Evolutionary conservation across 1,140 invertebrate genomes (phyloP).

Genomic region (Calliphora vicina): DNA sequence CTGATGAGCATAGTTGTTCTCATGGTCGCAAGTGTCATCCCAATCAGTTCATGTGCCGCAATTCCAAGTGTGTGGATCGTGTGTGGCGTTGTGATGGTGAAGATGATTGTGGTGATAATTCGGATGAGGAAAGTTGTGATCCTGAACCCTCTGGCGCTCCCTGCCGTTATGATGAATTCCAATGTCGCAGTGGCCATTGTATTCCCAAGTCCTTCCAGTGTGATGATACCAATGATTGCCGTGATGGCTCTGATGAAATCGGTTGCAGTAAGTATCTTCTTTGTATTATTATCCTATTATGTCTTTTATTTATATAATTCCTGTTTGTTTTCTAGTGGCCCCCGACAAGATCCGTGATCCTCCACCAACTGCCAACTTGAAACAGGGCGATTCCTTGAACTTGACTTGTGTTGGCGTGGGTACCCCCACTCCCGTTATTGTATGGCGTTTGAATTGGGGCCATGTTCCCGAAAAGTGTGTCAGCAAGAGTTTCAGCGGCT

Average conservation of each 20-base stretch:
- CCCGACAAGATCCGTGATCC: slow-evolving; percentile 75
- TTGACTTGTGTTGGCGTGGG: slow-evolving; percentile 89
- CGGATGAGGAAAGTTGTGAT: slow-evolving; percentile 77
- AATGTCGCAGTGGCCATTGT: slow-evolving; percentile 84
- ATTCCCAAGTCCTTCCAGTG: slow-evolving; percentile 94
- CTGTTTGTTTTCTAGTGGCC: slow-evolving; percentile 53
- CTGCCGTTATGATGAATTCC: slow-evolving; percentile 84
- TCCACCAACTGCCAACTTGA: slow-evolving; percentile 73
- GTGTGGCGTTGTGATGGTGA: slow-evolving; percentile 91
- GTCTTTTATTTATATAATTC: not conserved
- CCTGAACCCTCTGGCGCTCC: slow-evolving; percentile 69
- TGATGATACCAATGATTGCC: slow-evolving; percentile 87
- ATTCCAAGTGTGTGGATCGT: slow-evolving; percentile 89
- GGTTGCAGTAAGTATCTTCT: slow-evolving; percentile 73
- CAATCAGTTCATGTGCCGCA: slow-evolving; percentile 89
- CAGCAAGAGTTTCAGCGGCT: slow-evolving; percentile 77
- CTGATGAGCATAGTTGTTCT: slow-evolving; percentile 90
- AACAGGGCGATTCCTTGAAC: slow-evolving; percentile 76
- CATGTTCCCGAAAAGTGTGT: slow-evolving; percentile 88
- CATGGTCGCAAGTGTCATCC: slow-evolving; percentile 83
- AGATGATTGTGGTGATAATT: slow-evolving; percentile 92
- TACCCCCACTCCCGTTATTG: slow-evolving; percentile 88
- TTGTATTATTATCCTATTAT: not conserved
- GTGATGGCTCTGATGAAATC: slow-evolving; percentile 89
- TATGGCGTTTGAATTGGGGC: slow-evolving; percentile 97